Evolutionary conservation across 2,113 vertebrate genomes (phyloP).

Genomic region (Scolopax mira): DNA sequence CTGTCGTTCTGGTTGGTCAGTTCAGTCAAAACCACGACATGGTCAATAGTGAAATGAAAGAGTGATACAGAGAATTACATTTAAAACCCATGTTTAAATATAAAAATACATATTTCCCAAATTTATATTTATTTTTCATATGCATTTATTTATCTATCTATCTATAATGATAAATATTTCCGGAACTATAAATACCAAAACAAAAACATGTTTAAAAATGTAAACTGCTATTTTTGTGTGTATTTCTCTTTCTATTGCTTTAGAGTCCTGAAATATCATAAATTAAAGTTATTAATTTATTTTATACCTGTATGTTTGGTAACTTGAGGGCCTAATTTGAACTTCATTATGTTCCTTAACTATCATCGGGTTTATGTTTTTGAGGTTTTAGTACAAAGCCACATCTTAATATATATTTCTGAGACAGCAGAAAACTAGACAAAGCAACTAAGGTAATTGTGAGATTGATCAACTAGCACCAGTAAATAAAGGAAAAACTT

Average conservation of each 20-base stretch:
- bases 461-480: not conserved
- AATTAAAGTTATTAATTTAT: not conserved
- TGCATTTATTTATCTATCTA: no score
- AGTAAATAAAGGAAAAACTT: not conserved
- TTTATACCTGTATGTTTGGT: not conserved
- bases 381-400: not conserved
- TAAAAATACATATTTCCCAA: not conserved
- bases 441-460: not conserved
- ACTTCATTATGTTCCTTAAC: not conserved
- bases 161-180: not conserved
- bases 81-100: not conserved
- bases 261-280: not conserved
- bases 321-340: not conserved
- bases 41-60: not conserved
- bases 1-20: no score
- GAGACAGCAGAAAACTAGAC: not conserved
- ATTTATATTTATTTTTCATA: no score
- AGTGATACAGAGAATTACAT: not conserved
- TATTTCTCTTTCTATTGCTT: not conserved
- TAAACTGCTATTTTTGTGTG: not conserved
- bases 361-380: not conserved
- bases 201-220: not conserved
- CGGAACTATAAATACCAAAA: not conserved
- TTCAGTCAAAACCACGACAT: no score
- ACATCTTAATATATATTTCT: not conserved